Evolutionary conservation across 2,113 vertebrate genomes (phyloP), one percentile per base, ranked within the genome.

Genomic region (Ranitomeya variabilis): DNA sequence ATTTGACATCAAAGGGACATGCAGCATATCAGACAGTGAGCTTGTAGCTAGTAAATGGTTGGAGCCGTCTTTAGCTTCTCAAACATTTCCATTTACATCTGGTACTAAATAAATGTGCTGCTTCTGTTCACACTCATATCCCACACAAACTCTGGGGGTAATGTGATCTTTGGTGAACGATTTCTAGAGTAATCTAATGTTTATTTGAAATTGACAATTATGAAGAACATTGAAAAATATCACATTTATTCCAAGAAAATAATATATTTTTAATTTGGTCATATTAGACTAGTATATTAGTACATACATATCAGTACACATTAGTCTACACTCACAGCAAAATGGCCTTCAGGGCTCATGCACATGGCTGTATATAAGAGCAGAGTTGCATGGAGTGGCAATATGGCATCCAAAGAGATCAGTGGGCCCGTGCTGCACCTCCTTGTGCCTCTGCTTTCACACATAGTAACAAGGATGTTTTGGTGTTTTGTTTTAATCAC

Each of bases 1-100:
- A 74, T 74, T 60, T 69, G 62, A 67, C 77, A 80, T 80, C n/a
- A 87, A 78, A 87, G 54, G 23, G 54, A 51, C 86, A 87, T 87
- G 85, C 85, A 67, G 76, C 76, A 67, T 87, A 51, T 23, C 16
- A 31, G n/a, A 69, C n/a, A 54, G 59, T 66, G 67, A 87, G 74
- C 74, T 80, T 66, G 84, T 11, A 57, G 66, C 51, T 74, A 37
- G 84, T 76, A 74, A n/a, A 59, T 76, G 69, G 69, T 31, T 51
- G 71, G 31, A 76, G 69, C 18, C 26, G 13, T 86, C 37, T 11
- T 19, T 18, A 18, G 54, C 69, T 60, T 60, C 21, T 6, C 45
- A 84, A 84, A 26, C 45, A 26, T 45, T 54, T 55, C 64, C 82
- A 67, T 84, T 69, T 55, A 54, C 52, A 83, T 84, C n/a, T 55